phyloP scores from a whole-genome alignment of 1,140 invertebrate species.

The Cotesia typhae region DNA sequence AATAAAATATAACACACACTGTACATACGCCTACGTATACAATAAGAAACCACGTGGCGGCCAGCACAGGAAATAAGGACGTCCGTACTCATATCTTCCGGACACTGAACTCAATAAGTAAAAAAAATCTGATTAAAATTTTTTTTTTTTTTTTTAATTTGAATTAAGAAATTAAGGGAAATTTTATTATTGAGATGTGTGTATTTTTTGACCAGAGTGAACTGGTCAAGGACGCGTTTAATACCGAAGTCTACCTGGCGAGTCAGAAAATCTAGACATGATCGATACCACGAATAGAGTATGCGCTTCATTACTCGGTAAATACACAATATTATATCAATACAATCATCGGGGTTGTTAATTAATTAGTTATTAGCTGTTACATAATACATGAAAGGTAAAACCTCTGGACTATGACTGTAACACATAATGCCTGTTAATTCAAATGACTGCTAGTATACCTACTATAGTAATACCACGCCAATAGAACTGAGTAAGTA shows the following conservation, averaged over 20 bases:
- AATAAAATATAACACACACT: conserved; percentile 1
- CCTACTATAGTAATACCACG: too few species aligned
- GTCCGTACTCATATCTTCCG: conserved; percentile 24
- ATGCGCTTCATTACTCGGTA: conserved; percentile 1
- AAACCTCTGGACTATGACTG: too few species aligned
- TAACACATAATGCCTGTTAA: too few species aligned
- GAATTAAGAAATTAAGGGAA: not conserved
- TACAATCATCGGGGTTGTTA: not conserved
- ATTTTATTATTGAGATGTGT: not conserved
- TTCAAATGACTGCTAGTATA: too few species aligned
- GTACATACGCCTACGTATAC: not conserved
- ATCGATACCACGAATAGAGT: conserved; percentile 20
- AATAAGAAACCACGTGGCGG: conserved; percentile 29
- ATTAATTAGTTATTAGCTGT: too few species aligned
- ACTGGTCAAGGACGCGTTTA: conserved; percentile 4
- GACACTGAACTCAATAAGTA: conserved; percentile 30
- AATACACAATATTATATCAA: not conserved
- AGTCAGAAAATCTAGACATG: conserved; percentile 1
- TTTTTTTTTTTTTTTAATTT: not conserved
- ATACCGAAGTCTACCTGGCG: not conserved
- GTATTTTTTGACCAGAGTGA: conserved; percentile 1
- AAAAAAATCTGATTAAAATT: too few species aligned
- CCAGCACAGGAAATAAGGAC: conserved; percentile 32
- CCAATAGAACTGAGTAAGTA: too few species aligned
- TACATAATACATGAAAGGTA: too few species aligned